Conservation (phyloP, 1,140 invertebrate genomes). For the Myzus persicae region DNA sequence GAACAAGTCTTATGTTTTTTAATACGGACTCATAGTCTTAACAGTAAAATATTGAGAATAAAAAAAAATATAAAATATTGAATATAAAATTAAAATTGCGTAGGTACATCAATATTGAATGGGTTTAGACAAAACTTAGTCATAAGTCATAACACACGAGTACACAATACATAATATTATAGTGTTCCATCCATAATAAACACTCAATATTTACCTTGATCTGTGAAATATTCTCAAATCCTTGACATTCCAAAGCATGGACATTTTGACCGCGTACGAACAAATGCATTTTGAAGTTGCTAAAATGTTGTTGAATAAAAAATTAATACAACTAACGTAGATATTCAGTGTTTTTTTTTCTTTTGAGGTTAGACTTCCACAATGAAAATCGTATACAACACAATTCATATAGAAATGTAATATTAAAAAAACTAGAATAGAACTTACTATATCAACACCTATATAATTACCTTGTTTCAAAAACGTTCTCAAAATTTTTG, state of each 20-base stretch:
- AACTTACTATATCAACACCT: background rate
- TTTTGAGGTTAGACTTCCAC: background rate
- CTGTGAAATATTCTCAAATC: constrained; percentile 69
- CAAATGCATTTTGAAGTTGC: constrained; percentile 30
- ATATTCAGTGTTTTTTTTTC: background rate
- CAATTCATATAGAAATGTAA: background rate
- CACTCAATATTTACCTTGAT: constrained; percentile 69
- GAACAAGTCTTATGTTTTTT: too few species aligned
- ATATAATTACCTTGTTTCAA: too few species aligned
- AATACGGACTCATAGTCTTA: too few species aligned
- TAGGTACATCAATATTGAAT: background rate
- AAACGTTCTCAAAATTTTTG: too few species aligned
- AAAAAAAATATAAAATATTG: too few species aligned
- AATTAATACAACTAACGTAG: background rate
- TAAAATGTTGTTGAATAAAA: background rate
- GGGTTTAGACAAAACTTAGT: background rate
- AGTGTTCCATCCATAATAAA: background rate
- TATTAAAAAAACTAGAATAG: background rate
- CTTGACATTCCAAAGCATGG: constrained; percentile 71
- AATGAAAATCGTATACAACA: background rate
- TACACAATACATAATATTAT: background rate
- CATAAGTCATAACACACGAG: background rate
- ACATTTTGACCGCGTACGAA: constrained; percentile 69
- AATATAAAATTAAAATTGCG: too few species aligned
- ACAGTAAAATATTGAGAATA: too few species aligned